These are phyloP conservation scores for Morinoia aosen DNA, from an alignment of 2,888 invertebrate genomes.

Conservation along the genomic window DNA sequence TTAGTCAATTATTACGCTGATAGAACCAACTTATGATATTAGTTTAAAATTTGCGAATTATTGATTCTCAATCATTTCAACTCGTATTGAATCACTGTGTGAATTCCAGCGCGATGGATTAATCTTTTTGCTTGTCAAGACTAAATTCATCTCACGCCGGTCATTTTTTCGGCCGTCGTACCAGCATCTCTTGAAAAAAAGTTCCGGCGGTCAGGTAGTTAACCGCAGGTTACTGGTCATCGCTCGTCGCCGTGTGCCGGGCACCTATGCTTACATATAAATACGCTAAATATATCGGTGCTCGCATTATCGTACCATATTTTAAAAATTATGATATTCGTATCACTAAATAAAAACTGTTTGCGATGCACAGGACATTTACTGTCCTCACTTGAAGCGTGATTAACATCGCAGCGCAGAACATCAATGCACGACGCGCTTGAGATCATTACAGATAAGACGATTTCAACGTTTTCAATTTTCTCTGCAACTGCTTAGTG, in stretches of 20 bases:
- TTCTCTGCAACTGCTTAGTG: neutral
- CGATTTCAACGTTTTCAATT: neutral
- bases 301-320: no score
- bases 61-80: neutral
- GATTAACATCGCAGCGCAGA: no score
- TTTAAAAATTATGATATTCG: no score
- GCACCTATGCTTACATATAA: no score
- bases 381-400: no score
- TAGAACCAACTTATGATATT: neutral
- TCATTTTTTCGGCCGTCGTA: neutral
- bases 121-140: neutral
- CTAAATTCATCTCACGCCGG: neutral
- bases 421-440: no score
- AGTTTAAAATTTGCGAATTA: neutral
- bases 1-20: neutral
- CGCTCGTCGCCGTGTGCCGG: no score
- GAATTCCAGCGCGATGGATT: neutral
- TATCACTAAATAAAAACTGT: no score
- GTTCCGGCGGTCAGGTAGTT: neutral
- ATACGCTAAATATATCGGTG: no score
- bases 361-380: no score
- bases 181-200: neutral
- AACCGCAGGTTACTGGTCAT: no score
- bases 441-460: neutral
- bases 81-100: neutral